These are phyloP conservation scores for Coreius guichenoti DNA, from an alignment of 2,797 vertebrate species.

Conservation along the genomic window DNA sequence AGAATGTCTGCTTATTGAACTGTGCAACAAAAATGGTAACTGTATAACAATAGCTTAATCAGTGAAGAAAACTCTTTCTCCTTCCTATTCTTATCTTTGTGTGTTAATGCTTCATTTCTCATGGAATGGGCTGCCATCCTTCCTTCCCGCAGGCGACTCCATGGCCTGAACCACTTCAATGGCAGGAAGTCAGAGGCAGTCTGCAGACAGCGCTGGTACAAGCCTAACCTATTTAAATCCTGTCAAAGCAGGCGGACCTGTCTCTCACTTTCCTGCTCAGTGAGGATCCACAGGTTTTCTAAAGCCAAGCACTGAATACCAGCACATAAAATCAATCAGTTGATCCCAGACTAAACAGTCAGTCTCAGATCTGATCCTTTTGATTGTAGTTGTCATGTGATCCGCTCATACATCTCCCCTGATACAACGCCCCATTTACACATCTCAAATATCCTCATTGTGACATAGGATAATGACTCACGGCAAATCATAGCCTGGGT, in stretches of 20 bases:
- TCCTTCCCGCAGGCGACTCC: constrained; percentile 62
- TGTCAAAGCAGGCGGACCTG: constrained; percentile 68
- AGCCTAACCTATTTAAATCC: constrained; percentile 77
- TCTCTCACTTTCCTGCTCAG: constrained; percentile 54
- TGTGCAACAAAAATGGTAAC: neutral
- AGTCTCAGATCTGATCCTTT: neutral
- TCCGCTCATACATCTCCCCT: neutral
- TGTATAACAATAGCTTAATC: constrained; percentile 4
- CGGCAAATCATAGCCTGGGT: constrained; percentile 20
- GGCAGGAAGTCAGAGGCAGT: constrained; percentile 74
- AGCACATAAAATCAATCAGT: constrained; percentile 37
- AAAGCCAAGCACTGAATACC: constrained; percentile 37
- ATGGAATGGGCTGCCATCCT: constrained; percentile 42
- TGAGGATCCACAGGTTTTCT: constrained; percentile 24
- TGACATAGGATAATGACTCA: constrained; percentile 40
- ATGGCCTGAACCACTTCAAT: constrained; percentile 71
- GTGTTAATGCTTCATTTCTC: constrained; percentile 58
- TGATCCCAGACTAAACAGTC: constrained; percentile 8
- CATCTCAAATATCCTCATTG: constrained; percentile 10
- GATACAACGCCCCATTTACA: constrained; percentile 1
- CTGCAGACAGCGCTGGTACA: constrained; percentile 71
- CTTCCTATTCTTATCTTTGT: constrained; percentile 22
- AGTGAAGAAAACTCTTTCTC: constrained; percentile 14
- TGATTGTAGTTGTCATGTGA: neutral
- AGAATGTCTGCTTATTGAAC: neutral